Evolutionary conservation across 2,888 invertebrate species (phyloP).

Genomic region (Ochropleura leucogaster): DNA sequence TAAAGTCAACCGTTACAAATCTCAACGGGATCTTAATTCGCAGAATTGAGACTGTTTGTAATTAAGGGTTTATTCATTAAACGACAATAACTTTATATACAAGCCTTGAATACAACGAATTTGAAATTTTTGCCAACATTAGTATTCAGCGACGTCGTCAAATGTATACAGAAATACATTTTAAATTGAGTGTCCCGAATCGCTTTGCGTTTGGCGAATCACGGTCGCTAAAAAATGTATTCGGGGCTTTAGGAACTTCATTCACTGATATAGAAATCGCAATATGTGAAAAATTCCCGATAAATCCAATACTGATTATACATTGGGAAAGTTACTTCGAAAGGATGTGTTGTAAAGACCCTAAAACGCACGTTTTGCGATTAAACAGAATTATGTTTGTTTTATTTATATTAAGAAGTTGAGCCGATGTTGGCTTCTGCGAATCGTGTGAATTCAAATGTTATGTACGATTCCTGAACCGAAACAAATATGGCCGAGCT

Average conservation of each 20-base stretch:
- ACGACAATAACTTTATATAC: conserved; percentile 56
- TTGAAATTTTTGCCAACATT: conserved; percentile 53
- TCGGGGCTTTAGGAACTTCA: conserved; percentile 19
- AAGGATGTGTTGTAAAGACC: conserved; percentile 28
- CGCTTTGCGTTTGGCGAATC: conserved; percentile 37
- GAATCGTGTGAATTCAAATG: conserved; percentile 60
- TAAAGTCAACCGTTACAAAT: conserved; percentile 40
- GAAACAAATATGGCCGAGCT: conserved; percentile 58
- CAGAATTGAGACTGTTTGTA: conserved; percentile 51
- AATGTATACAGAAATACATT: conserved; percentile 58
- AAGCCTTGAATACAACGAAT: conserved; percentile 43
- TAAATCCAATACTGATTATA: conserved; percentile 36
- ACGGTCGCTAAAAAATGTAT: conserved; percentile 47
- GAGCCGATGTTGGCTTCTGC: conserved; percentile 55
- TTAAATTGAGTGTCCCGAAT: conserved; percentile 56
- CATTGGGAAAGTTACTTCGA: conserved; percentile 29
- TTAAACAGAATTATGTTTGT: conserved; percentile 61
- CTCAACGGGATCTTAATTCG: conserved; percentile 42
- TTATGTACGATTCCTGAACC: conserved; percentile 49
- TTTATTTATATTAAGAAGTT: conserved; percentile 58
- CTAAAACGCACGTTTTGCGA: conserved; percentile 63
- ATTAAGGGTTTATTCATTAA: conserved; percentile 60
- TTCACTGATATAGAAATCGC: conserved; percentile 43
- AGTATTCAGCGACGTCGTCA: conserved; percentile 56
- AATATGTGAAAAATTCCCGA: conserved; percentile 37